Conservation (phyloP, 2,888 invertebrate species). For the Prosapia bicincta region DNA sequence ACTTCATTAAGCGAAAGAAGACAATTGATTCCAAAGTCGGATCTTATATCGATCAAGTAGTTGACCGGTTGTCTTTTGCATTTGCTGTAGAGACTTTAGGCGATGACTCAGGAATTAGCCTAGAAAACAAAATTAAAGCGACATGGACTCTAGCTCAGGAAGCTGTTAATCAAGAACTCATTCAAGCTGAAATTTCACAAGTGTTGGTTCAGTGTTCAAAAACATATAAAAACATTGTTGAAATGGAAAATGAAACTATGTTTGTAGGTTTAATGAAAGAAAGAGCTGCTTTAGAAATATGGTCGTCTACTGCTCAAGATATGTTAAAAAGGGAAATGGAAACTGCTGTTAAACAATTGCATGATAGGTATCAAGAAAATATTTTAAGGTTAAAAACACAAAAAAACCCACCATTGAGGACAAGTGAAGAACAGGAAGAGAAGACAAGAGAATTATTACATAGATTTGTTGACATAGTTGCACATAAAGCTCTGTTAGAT, state of each 20-base stretch:
- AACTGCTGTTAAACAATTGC: conserved; percentile 63
- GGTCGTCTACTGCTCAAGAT: conserved; percentile 71
- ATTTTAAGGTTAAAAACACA: conserved; percentile 54
- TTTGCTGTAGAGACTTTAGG: conserved; percentile 68
- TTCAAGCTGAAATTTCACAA: conserved; percentile 73
- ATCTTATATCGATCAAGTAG: conserved; percentile 53
- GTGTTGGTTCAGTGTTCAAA: conserved; percentile 68
- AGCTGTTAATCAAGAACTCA: conserved; percentile 68
- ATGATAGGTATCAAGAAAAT: conserved; percentile 62
- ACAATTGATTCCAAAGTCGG: conserved; percentile 35
- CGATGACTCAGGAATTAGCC: conserved; percentile 32
- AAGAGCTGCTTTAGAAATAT: conserved; percentile 66
- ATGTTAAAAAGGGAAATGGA: conserved; percentile 70
- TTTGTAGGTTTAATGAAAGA: conserved; percentile 46
- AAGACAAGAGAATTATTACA: conserved; percentile 50
- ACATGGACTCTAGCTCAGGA: conserved; percentile 74
- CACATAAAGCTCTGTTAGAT: conserved; percentile 72
- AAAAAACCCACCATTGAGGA: conserved; percentile 23
- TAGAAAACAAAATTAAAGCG: conserved; percentile 52
- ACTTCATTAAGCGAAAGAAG: conserved; percentile 34
- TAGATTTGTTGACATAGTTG: conserved; percentile 67
- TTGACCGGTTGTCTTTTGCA: conserved; percentile 63
- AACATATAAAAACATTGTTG: conserved; percentile 55
- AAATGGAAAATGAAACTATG: conserved; percentile 34
- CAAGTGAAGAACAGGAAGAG: conserved; percentile 38